Evolutionary conservation across 2,888 invertebrate species (phyloP).

Genomic region (Didymodactylos carnosus): DNA sequence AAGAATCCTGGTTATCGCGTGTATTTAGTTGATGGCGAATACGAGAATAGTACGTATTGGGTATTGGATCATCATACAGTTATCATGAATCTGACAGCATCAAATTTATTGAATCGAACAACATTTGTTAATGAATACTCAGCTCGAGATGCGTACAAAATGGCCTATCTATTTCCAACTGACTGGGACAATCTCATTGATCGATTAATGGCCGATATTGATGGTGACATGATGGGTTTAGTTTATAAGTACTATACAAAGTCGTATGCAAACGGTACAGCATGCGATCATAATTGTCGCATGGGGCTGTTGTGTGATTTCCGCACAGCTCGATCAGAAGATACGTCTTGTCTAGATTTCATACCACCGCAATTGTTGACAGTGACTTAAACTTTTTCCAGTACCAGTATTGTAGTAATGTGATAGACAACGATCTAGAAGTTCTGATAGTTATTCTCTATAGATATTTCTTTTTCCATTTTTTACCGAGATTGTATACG

Average conservation of each 20-base stretch:
- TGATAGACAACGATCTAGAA: too few species aligned
- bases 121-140: slow-evolving; percentile 6
- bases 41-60: neutral
- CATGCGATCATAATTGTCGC: slow-evolving; percentile 5
- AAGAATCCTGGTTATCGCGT: slow-evolving; percentile 78
- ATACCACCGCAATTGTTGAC: too few species aligned
- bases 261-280: neutral
- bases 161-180: neutral
- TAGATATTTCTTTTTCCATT: too few species aligned
- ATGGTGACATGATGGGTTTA: neutral
- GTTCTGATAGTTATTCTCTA: too few species aligned
- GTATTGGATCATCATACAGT: slow-evolving; percentile 7
- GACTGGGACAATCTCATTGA: slow-evolving; percentile 7
- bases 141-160: slow-evolving; percentile 4
- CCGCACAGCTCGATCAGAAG: neutral
- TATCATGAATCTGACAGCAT: slow-evolving; percentile 7
- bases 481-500: too few species aligned
- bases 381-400: too few species aligned
- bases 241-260: slow-evolving; percentile 3
- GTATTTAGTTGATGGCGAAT: slow-evolving; percentile 76
- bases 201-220: neutral
- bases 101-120: neutral
- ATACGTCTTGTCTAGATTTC: too few species aligned
- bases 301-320: slow-evolving; percentile 8
- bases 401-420: too few species aligned